Evolutionary conservation across 2,797 vertebrate species (phyloP), one percentile per base, ranked within the genome.

Genomic region (Gila robusta): DNA sequence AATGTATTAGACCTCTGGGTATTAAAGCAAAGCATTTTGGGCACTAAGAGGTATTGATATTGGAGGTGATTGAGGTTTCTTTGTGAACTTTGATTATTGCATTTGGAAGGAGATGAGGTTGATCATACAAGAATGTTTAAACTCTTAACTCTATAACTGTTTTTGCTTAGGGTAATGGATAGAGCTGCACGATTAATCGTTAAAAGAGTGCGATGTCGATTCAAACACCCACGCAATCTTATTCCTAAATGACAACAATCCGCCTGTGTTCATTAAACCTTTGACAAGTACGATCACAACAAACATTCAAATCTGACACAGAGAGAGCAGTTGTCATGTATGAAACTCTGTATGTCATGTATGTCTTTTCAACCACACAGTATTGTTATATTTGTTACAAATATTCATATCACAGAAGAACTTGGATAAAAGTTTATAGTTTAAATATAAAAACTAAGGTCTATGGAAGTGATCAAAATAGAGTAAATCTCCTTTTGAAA

Each of bases 1-100:
- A n/a, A 35, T 26, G 19, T 66, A 79, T 23, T 79, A 41, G 52
- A 81, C 59, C 5, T 26, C 28, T 52, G 74, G 47, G 82, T 47
- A 76, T 72, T 49, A 79, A 86, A 82, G 49, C 47, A 26, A 23
- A 74, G 35, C 70, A 47, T 67, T 87, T 79, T 82, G 26, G 52
- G 67, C 69, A 21, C 64, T 41, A 11, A 14, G 28, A 54, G 21
- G 23, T 37, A 72, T 73, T 37, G 28, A 66, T 83, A 49, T 76
- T 52, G 5, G 32, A 66, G 21, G 5, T 37, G 41, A 76, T 26
- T 52, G 59, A 11, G 23, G 32, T 74, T 74, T 74, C 28, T 52
- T 47, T 76, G 71, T 76, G 14, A 52, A 64, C 56, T 73, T 44
- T 83, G 59, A 76, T 52, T 66, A 66, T 66, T 76, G 19, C 47